Conservation (phyloP, 1,140 invertebrate genomes). For the Hyphantria cunea region DNA sequence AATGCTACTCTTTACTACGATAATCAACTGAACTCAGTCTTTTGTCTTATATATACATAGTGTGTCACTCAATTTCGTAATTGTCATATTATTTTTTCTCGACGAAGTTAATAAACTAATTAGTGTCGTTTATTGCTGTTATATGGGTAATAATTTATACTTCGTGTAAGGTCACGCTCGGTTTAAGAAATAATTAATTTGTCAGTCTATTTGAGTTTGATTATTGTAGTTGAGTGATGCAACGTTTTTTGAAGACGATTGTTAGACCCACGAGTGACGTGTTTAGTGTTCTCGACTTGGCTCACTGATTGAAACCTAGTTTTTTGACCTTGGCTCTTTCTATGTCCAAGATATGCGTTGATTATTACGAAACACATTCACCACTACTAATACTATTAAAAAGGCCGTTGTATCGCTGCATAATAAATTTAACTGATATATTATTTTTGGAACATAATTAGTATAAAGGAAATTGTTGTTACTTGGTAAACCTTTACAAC, state of each 20-base stretch:
- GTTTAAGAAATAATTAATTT: too few relatives aligned
- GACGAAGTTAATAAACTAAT: background rate
- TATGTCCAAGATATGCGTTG: constrained; percentile 38
- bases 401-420: constrained; percentile 16
- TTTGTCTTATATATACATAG: too few relatives aligned
- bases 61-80: too few relatives aligned
- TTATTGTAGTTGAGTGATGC: constrained; percentile 30
- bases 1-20: too few relatives aligned
- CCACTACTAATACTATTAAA: constrained; percentile 15
- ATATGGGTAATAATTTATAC: too few relatives aligned
- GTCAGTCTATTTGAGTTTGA: constrained; percentile 28
- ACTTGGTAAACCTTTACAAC: constrained; percentile 1
- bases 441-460: background rate
- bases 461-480: constrained; percentile 10
- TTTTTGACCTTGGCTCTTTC: constrained; percentile 57
- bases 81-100: too few relatives aligned
- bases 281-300: background rate
- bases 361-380: constrained; percentile 35
- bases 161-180: too few relatives aligned
- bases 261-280: constrained; percentile 15
- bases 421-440: constrained; percentile 3
- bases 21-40: too few relatives aligned
- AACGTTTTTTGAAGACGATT: constrained; percentile 4
- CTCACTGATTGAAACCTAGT: constrained; percentile 28
- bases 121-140: too few relatives aligned